Percentiles rank a stretch among this genome's conserved stretches.
Evolutionary conservation across 2,888 invertebrate species (phyloP).

Genomic region (Acronicta psi): DNA sequence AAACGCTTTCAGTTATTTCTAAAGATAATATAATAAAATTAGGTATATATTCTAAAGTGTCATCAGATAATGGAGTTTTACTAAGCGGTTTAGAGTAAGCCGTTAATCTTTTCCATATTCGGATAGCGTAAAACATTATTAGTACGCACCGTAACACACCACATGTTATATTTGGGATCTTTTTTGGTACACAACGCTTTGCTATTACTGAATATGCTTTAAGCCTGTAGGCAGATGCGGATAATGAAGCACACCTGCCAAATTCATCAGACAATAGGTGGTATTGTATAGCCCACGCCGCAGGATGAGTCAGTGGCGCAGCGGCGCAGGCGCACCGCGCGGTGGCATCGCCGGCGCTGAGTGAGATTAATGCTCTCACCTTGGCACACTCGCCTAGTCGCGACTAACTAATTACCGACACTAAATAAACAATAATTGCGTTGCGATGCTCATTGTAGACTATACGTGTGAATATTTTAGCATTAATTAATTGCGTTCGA

Average conservation of each 20-base stretch:
- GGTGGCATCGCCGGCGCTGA: constrained; percentile 17
- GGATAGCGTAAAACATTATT: constrained; percentile 9
- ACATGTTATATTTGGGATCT: constrained; percentile 5
- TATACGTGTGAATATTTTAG: constrained; percentile 40
- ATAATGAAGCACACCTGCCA: constrained; percentile 52
- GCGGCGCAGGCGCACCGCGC: constrained; percentile 20
- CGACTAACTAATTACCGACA: constrained; percentile 45
- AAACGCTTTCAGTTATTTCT: too few relatives aligned
- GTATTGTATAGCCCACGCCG: constrained; percentile 50
- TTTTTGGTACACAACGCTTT: constrained; percentile 14
- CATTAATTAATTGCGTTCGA: constrained; percentile 37
- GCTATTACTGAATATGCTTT: constrained; percentile 15
- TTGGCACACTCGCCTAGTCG: constrained; percentile 54
- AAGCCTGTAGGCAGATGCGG: constrained; percentile 34
- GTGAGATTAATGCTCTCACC: constrained; percentile 50
- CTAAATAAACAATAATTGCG: constrained; percentile 45
- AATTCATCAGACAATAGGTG: constrained; percentile 50
- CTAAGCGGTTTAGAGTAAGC: too few relatives aligned
- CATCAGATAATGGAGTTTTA: too few relatives aligned
- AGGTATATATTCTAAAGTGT: too few relatives aligned
- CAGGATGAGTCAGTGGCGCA: constrained; percentile 52
- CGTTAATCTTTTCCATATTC: constrained; percentile 17
- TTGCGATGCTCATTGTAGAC: constrained; percentile 20
- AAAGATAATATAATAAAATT: too few relatives aligned
- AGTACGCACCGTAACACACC: constrained; percentile 5